phyloP scores from a whole-genome alignment of 2,888 invertebrate genomes.

The Eupithecia inturbata region DNA sequence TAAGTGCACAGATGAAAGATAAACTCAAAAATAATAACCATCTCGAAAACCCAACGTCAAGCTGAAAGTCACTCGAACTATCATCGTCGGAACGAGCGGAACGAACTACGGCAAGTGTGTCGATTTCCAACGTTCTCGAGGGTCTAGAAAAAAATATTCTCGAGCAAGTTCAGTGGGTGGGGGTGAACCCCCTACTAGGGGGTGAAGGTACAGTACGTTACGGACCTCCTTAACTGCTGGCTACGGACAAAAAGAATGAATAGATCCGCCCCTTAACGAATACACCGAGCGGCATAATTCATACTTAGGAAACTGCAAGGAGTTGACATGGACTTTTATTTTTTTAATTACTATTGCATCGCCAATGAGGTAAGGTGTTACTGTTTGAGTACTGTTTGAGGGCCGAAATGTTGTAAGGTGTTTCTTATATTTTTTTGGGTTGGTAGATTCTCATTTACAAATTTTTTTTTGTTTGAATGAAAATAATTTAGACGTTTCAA shows the following conservation, averaged over 20 bases:
- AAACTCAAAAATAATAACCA: constrained; percentile 52
- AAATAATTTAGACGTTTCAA: neutral
- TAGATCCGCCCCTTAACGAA: constrained; percentile 84
- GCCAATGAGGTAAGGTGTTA: constrained; percentile 52
- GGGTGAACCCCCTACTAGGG: constrained; percentile 55
- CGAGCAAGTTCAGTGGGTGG: constrained; percentile 76
- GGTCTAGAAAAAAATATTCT: constrained; percentile 82
- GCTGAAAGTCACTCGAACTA: constrained; percentile 78
- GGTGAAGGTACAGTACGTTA: constrained; percentile 41
- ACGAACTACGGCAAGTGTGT: constrained; percentile 83
- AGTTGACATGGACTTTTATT: constrained; percentile 73
- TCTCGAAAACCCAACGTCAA: constrained; percentile 60
- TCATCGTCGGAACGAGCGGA: constrained; percentile 73
- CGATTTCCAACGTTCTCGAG: constrained; percentile 81
- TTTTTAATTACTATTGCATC: constrained; percentile 60
- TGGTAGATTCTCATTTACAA: neutral
- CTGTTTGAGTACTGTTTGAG: constrained; percentile 39
- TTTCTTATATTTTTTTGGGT: neutral
- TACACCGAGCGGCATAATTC: constrained; percentile 84
- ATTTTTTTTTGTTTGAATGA: neutral
- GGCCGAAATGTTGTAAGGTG: constrained; percentile 17
- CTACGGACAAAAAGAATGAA: constrained; percentile 84
- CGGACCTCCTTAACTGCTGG: constrained; percentile 81
- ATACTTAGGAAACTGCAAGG: constrained; percentile 83
- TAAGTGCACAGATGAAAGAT: constrained; percentile 44